Evolutionary conservation across 2,113 vertebrate species (phyloP), one percentile per base, ranked within the genome.

Genomic region (Lota lota): DNA sequence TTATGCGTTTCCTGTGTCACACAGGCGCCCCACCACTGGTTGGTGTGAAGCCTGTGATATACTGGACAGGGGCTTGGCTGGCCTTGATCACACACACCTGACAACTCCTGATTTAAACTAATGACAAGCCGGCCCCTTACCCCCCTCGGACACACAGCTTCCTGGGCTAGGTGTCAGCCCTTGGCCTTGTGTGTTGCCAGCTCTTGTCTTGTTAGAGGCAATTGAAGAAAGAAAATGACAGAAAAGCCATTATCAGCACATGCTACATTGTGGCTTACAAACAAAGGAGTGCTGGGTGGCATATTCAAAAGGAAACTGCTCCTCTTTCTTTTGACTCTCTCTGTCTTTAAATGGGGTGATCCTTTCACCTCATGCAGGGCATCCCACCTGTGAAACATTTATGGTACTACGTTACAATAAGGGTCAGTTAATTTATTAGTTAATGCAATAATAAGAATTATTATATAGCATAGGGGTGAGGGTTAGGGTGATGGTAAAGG

Each of bases 181-280:
- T 82, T 76, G 63, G 80, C 79, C 74, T 72, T 69, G 79, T 63
- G 79, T 51, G 17, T 28, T 63, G 75, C 57, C 69, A 56, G 36
- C 54, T 68, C 73, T 83, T 70, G 81, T 82, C 73, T 85, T 79
- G 76, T 86, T 87, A 84, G 60, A 74, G 70, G n/a, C n/a, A n/a
- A n/a, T n/a, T n/a, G n/a, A n/a, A n/a, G n/a, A n/a, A n/a, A n/a
- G n/a, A n/a, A n/a, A n/a, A n/a, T n/a, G n/a, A 79, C 73, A 83
- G 84, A 85, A 86, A 87, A 82, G 78, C 81, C 83, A 87, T 88
- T 84, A 86, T 79, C 74, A 68, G 74, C 70, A 85, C 63, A 79
- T 74, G 68, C 63, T 17, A 19, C 64, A 22, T 47, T 69, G 61
- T 63, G 20, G 70, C 77, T 67, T 78, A 86, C 67, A 80, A 77